Base-by-base conservation (phyloP, 1,140 invertebrate species). In the Grapholita molesta region DNA sequence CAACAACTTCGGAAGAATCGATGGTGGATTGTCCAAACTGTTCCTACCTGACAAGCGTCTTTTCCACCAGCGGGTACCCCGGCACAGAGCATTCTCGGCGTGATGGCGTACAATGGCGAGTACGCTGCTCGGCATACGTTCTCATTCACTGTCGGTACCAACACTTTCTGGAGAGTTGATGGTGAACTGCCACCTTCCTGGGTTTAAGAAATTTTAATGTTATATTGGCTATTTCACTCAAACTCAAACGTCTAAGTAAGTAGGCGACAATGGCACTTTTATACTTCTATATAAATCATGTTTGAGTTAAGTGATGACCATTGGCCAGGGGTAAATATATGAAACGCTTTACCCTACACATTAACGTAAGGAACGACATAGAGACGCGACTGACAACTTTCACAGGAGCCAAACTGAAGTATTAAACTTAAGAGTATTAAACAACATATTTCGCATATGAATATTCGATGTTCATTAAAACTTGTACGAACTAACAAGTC, bases 81-180 rank as follows among this genome's bases (percentile, higher is more conserved):
- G 64, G 93, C 94, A 53, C 94, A 94, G 0, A 94, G 78, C 93
- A 94, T 94, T 0, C 87, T 92, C 0, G 84, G 72, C 7, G 81
- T 86, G 38, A 94, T 91, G 2, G 52, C 84, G 53, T 93, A 93
- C 7, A 80, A 24, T 5, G 87, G 80, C 2, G 86, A 73, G 70
- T 93, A 93, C 7, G 92, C 90, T 0, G 82, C 77, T 1, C 70
- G 74, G 71, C 93, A 94, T 0, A 78, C 12, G n/a, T 77, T 66
- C 9, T 90, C 80, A 66, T 89, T 93, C 1, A 94, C 89, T 73
- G 91, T 87, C 0, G 92, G 92, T 1, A 93, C 86, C 32, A 86
- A 67, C 6, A 92, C 92, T 68, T 81, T 85, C 77, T 90, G 84
- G 0, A 92, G 69, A 4, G 79, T 82, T 0, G 67, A 57, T 11